Percentiles rank a stretch among this genome's conserved stretches.
These are phyloP conservation scores for Torymus texanus DNA, from an alignment of 2,888 invertebrate species.

Conservation along the genomic window DNA sequence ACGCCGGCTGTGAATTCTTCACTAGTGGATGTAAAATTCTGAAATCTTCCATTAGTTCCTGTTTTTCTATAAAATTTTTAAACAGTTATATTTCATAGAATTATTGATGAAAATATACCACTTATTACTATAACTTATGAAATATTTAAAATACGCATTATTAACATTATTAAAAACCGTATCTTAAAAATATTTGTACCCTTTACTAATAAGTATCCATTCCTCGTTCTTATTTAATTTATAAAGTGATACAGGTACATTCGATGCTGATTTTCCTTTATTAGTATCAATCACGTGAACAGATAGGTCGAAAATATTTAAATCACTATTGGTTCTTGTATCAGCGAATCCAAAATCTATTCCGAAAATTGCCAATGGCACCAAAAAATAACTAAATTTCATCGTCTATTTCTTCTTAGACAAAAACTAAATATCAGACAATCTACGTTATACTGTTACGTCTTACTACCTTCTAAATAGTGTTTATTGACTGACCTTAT, in stretches of 20 bases:
- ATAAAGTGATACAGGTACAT: constrained; percentile 80
- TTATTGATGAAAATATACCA: background rate
- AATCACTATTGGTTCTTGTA: too few species aligned
- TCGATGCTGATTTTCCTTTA: constrained; percentile 80
- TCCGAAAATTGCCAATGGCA: background rate
- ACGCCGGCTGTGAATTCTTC: constrained; percentile 79
- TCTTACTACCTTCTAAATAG: too few species aligned
- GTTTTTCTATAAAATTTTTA: constrained; percentile 72
- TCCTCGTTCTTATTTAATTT: constrained; percentile 77
- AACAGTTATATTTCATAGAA: too few species aligned
- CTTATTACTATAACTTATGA: background rate
- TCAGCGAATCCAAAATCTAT: background rate
- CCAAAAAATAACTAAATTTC: background rate
- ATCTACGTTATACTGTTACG: too few species aligned
- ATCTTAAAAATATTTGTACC: background rate
- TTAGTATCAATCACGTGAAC: constrained; percentile 85
- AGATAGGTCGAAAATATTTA: constrained; percentile 76
- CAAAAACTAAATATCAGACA: too few species aligned
- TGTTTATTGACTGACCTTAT: too few species aligned
- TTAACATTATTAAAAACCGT: background rate
- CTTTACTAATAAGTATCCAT: constrained; percentile 77
- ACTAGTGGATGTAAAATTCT: constrained; percentile 76
- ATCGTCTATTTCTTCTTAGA: too few species aligned
- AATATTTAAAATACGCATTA: background rate
- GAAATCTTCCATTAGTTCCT: constrained; percentile 80